Percentiles rank a stretch among this genome's conserved stretches.
phyloP scores from a whole-genome alignment of 1,140 invertebrate species.

The Bilobella aurantiaca region DNA sequence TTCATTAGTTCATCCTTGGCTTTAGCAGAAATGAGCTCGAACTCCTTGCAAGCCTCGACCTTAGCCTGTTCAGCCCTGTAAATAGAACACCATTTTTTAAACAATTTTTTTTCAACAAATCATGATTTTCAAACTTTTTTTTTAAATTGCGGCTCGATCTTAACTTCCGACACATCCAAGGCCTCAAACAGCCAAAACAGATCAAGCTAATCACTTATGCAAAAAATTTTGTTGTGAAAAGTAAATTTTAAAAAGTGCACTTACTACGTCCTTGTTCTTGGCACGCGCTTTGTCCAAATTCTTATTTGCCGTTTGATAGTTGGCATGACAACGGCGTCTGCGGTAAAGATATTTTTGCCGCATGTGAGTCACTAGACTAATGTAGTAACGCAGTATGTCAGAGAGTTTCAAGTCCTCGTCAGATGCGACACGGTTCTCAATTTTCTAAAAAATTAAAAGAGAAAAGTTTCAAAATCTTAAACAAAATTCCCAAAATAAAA shows the following conservation, averaged over 20 bases:
- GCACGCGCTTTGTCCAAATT: conserved; percentile 87
- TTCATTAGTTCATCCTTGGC: conserved; percentile 91
- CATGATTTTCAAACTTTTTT: not conserved
- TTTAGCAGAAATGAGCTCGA: conserved; percentile 89
- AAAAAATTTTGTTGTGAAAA: not conserved
- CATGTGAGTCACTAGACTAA: conserved; percentile 88
- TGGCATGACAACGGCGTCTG: conserved; percentile 72
- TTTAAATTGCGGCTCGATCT: conserved; percentile 32
- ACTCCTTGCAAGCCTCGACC: conserved; percentile 84
- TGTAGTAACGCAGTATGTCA: conserved; percentile 94
- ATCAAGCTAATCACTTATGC: not conserved
- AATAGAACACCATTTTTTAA: not conserved
- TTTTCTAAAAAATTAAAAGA: conserved; percentile 73
- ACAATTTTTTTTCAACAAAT: not conserved
- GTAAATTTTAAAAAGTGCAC: conserved; percentile 38
- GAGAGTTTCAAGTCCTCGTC: conserved; percentile 97
- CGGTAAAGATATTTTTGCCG: conserved; percentile 87
- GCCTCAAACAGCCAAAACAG: conserved; percentile 30
- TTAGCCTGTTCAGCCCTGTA: conserved; percentile 79
- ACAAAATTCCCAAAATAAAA: too few relatives aligned
- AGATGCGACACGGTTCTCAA: conserved; percentile 87
- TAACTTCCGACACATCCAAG: conserved; percentile 48
- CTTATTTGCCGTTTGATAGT: conserved; percentile 93
- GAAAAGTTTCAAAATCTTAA: too few relatives aligned
- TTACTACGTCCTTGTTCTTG: conserved; percentile 96